Conservation (phyloP, 2,113 vertebrate species). For the Thamnophis sirtalis region DNA sequence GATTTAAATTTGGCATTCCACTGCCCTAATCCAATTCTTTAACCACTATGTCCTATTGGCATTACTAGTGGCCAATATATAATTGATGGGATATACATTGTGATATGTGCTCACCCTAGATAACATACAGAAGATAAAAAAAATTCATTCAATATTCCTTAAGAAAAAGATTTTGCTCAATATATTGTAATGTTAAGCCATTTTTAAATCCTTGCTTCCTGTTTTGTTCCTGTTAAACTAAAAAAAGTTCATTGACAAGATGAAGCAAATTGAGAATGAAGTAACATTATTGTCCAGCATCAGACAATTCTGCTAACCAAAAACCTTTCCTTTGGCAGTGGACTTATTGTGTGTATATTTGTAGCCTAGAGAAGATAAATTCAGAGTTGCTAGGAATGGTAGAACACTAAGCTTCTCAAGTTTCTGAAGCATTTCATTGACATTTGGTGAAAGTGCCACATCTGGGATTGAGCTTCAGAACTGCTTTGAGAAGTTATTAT, state of each 20-base stretch:
- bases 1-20: neutral
- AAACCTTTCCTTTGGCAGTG: conserved; percentile 56
- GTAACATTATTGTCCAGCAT: conserved; percentile 41
- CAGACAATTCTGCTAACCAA: conserved; percentile 47
- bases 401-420: conserved; percentile 46
- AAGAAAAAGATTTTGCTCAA: neutral
- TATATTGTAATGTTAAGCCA: neutral
- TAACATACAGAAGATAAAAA: conserved; percentile 13
- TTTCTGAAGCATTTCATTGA: conserved; percentile 46
- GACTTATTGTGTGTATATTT: conserved; percentile 61
- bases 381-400: conserved; percentile 36
- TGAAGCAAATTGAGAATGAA: conserved; percentile 40
- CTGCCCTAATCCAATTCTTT: neutral
- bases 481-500: conserved; percentile 59
- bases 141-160: conserved; percentile 25
- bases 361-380: conserved; percentile 46
- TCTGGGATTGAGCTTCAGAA: conserved; percentile 38
- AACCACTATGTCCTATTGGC: neutral
- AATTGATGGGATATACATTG: neutral
- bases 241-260: conserved; percentile 27
- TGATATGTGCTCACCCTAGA: neutral
- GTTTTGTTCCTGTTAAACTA: neutral
- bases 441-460: conserved; percentile 26
- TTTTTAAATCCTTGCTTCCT: conserved; percentile 14
- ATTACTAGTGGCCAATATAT: neutral